Percentiles rank a stretch among this genome's conserved stretches.
These are phyloP conservation scores for Procambarus clarkii DNA, from an alignment of 1,140 invertebrate genomes.

Conservation along the genomic window DNA sequence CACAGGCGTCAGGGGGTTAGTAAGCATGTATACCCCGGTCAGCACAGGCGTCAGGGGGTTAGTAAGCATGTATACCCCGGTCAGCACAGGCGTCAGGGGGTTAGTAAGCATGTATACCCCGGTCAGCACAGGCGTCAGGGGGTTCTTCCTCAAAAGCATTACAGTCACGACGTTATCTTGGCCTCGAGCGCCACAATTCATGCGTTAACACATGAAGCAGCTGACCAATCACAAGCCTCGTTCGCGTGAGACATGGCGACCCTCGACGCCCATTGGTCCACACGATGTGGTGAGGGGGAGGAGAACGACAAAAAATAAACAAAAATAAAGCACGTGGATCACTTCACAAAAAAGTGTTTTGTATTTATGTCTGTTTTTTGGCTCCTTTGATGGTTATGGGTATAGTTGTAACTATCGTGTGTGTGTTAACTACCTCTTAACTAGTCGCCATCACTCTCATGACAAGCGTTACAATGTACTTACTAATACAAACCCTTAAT, in stretches of 20 bases:
- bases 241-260: conserved; percentile 30
- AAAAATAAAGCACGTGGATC: background rate
- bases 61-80: no score
- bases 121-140: no score
- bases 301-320: background rate
- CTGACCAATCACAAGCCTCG: background rate
- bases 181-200: background rate
- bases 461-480: no score
- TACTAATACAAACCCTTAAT: no score
- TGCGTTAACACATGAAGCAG: conserved; percentile 3
- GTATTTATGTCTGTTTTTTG: background rate
- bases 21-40: no score
- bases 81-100: no score
- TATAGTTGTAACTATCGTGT: background rate
- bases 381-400: background rate
- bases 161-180: no score
- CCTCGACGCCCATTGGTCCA: conserved; percentile 18
- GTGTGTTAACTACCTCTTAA: background rate
- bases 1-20: no score
- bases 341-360: background rate
- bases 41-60: no score
- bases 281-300: background rate
- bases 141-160: no score
- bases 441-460: no score
- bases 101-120: no score